Conservation (phyloP, 2,888 invertebrate genomes). For the Osmoderma eremita region DNA sequence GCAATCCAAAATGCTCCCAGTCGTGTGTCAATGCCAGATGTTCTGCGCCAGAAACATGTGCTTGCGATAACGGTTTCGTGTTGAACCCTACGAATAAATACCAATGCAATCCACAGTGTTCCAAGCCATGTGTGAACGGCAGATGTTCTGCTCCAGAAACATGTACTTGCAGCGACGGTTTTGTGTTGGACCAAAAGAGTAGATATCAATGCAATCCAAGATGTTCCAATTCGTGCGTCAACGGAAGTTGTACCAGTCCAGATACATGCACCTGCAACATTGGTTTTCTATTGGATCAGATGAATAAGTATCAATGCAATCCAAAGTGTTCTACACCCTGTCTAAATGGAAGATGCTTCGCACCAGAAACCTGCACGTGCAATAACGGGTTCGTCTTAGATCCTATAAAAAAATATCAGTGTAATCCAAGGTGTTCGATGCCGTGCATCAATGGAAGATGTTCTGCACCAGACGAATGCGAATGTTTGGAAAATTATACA, state of each 20-base stretch:
- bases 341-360: conserved; percentile 43
- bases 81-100: conserved; percentile 33
- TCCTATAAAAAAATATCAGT: conserved; percentile 45
- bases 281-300: conserved; percentile 39
- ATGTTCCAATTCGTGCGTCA: conserved; percentile 43
- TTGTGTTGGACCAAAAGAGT: conserved; percentile 44
- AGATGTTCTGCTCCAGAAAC: conserved; percentile 43
- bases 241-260: conserved; percentile 45
- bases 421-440: conserved; percentile 52
- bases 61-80: conserved; percentile 39
- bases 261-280: conserved; percentile 42
- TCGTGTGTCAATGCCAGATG: conserved; percentile 44
- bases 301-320: too few relatives aligned
- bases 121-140: conserved; percentile 43
- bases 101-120: conserved; percentile 45
- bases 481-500: conserved; percentile 45
- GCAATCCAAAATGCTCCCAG: conserved; percentile 44
- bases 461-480: conserved; percentile 45
- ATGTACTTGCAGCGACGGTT: conserved; percentile 45
- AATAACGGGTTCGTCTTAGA: conserved; percentile 36
- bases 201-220: conserved; percentile 45
- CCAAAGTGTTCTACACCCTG: conserved; percentile 44
- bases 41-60: conserved; percentile 44
- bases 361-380: conserved; percentile 45
- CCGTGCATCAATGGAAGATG: conserved; percentile 51